These are phyloP conservation scores for Planococcus citri DNA, from an alignment of 1,140 invertebrate genomes.

Conservation along the genomic window DNA sequence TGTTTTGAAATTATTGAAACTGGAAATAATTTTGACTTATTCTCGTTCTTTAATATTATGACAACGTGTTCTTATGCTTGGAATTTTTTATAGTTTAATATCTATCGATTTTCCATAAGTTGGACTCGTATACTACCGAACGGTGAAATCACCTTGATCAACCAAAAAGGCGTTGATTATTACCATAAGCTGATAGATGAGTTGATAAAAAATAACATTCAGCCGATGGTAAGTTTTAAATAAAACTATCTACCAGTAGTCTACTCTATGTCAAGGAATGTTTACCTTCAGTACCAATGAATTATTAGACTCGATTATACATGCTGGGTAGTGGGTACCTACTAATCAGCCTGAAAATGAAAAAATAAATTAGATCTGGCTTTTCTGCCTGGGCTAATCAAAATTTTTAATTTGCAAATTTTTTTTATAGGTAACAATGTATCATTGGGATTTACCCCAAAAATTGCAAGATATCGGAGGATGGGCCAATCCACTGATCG, in stretches of 20 bases:
- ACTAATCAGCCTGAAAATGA: too few relatives aligned
- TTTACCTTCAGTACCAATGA: too few relatives aligned
- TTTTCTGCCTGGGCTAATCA: too few relatives aligned
- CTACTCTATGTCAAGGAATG: too few relatives aligned
- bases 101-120: slow-evolving; percentile 56
- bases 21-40: too few relatives aligned
- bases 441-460: slow-evolving; percentile 42
- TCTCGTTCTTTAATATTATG: too few relatives aligned
- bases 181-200: slow-evolving; percentile 52
- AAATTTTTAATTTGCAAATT: too few relatives aligned
- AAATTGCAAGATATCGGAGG: slow-evolving; percentile 42
- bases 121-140: slow-evolving; percentile 53
- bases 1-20: too few relatives aligned
- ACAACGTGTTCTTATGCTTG: too few relatives aligned
- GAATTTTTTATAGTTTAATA: slow-evolving; percentile 32
- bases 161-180: slow-evolving; percentile 47
- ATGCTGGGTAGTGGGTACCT: too few relatives aligned
- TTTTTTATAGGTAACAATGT: slow-evolving; percentile 35
- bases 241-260: neutral
- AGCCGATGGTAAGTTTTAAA: slow-evolving; percentile 41
- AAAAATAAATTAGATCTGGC: too few relatives aligned
- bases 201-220: slow-evolving; percentile 39
- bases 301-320: too few relatives aligned
- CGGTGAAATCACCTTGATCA: slow-evolving; percentile 45
- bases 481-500: slow-evolving; percentile 44